Evolutionary conservation across 2,888 invertebrate genomes (phyloP), one percentile per base, ranked within the genome.

Genomic region (Idaea aversata): DNA sequence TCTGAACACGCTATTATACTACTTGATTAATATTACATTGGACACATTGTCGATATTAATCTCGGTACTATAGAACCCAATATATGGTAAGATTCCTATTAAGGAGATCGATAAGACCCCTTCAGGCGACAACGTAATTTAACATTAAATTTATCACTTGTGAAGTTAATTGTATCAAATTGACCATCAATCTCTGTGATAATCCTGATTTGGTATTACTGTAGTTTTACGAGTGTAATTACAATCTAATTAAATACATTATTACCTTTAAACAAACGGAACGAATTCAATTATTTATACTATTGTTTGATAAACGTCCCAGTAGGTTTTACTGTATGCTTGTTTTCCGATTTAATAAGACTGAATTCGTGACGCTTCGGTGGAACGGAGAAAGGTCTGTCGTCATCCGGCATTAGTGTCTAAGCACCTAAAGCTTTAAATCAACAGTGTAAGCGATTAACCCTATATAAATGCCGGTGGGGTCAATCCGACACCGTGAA

Each of bases 1-100:
- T 73, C 75, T 71, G 69, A 74, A 74, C 75, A 71, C 72, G 65
- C 71, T 75, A 72, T 79, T 74, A 75, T 73, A 65, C 72, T 65
- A 67, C 66, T 63, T 76, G 71, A 76, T 82, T 79, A 79, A 81
- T 80, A 71, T 70, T 72, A 75, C 70, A 75, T 72, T 66, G 68
- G 73, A 67, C 69, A 71, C 69, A 72, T 70, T 72, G 64, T 70
- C 67, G 71, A 64, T 78, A 71, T 67, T 70, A 72, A 77, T 76
- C 70, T 77, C 62, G 73, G 47, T 47, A 47, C 10, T 4, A 13
- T 36, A 36, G 47, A 10, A 47, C 47, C 47, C 47, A 47, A 47
- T 47, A 47, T 47, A 47, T 47, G 10, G 47, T 35, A 25, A 57
- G 59, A 62, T 60, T 25, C 61, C 59, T 63, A 64, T 60, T 67